These are phyloP conservation scores for Oxystoma pomonae DNA, from an alignment of 2,888 invertebrate genomes.

Conservation along the genomic window DNA sequence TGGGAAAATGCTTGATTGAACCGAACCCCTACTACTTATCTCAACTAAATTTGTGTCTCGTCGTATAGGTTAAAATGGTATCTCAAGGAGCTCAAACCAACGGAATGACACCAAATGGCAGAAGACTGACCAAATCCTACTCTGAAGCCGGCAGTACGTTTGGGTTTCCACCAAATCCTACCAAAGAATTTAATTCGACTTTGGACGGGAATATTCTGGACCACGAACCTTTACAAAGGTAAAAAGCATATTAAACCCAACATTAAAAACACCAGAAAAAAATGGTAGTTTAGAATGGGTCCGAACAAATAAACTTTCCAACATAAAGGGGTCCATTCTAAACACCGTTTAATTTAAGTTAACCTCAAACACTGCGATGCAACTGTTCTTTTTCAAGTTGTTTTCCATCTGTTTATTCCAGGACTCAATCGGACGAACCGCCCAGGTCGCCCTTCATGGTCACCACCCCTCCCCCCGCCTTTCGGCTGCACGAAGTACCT, in stretches of 20 bases:
- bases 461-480: constrained; percentile 50
- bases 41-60: too few relatives aligned
- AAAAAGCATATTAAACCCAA: too few relatives aligned
- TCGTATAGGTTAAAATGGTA: constrained; percentile 76
- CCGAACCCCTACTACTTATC: too few relatives aligned
- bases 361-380: too few relatives aligned
- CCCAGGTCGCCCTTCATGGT: constrained; percentile 70
- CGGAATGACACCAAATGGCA: constrained; percentile 64
- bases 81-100: constrained; percentile 90
- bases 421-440: constrained; percentile 83
- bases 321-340: neutral
- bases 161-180: constrained; percentile 39
- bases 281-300: too few relatives aligned
- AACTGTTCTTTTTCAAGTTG: too few relatives aligned
- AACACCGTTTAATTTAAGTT: too few relatives aligned
- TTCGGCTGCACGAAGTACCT: constrained; percentile 13
- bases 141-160: constrained; percentile 67
- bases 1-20: too few relatives aligned
- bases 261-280: too few relatives aligned
- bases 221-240: constrained; percentile 66
- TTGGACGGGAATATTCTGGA: constrained; percentile 46
- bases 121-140: constrained; percentile 78
- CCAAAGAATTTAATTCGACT: constrained; percentile 17
- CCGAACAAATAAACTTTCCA: neutral
- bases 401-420: too few relatives aligned